Evolutionary conservation across 2,797 vertebrate species (phyloP), one percentile per base, ranked within the genome.

Genomic region (Pseudomugil tenellus): DNA sequence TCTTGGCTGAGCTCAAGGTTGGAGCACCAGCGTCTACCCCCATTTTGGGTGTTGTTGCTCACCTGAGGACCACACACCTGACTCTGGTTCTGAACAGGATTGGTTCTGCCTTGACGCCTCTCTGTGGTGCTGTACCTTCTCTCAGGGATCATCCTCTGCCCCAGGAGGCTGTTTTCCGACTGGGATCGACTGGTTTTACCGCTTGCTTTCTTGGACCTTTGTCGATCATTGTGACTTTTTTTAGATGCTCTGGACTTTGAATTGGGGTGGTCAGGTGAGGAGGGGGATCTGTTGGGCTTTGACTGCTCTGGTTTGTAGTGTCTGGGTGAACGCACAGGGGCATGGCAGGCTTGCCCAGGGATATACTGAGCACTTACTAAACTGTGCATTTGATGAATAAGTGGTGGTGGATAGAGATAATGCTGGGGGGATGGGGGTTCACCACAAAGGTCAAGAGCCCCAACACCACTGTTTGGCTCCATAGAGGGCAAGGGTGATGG

Each of bases 1-100:
- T 95, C 94, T 23, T 95, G 95, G 80, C 94, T 95, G 62, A 97
- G 95, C 89, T 97, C 96, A 3, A 94, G 92, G 0, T 95, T 95
- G 34, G 96, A 97, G 76, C 87, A 93, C 95, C 94, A 96, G 64
- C 89, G 95, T 11, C 77, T 93, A 77, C 76, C 91, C 26, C 75
- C 85, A 4, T 63, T 83, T 59, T 71, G 76, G 48, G 52, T 55
- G 52, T 37, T 86, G 72, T 55, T 74, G 57, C 41, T 62, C 25
- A 46, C 53, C 10, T 72, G 87, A 14, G 60, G 41, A 59, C 71
- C 83, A 8, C 4, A 35, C 37, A 14, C 58, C 37, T 83, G 84
- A 61, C 2, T 79, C 71, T 82, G 93, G 90, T 16, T 94, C 86
- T 74, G 87, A 23, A 54, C 53, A 10, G 25, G 54, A 19, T 89